phyloP scores from a whole-genome alignment of 2,113 vertebrate genomes.

The Gasterosteus aculeatus region DNA sequence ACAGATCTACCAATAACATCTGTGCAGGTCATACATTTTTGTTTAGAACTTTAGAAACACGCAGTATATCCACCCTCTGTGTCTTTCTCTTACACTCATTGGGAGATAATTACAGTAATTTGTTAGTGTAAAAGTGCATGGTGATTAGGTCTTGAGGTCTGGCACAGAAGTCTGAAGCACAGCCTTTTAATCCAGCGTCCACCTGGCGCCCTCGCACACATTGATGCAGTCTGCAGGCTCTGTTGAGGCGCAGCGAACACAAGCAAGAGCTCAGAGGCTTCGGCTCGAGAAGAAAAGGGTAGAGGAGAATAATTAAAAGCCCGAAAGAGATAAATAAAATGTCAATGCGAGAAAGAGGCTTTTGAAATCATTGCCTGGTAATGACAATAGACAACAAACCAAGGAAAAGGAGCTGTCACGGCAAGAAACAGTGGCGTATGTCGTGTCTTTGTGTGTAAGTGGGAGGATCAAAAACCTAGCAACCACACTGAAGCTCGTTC shows the following conservation, averaged over 20 bases:
- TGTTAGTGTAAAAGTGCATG: slow-evolving; percentile 35
- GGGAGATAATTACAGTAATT: slow-evolving; percentile 39
- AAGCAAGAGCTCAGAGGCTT: background rate
- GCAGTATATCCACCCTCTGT: slow-evolving; percentile 16
- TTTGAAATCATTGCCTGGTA: background rate
- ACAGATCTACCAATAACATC: no score
- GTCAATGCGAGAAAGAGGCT: background rate
- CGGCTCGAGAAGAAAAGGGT: slow-evolving; percentile 10
- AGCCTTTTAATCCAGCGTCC: slow-evolving; percentile 45
- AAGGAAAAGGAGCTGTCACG: background rate
- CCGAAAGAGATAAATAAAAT: background rate
- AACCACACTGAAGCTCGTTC: slow-evolving; percentile 66
- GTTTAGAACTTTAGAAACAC: background rate
- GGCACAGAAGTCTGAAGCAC: slow-evolving; percentile 45
- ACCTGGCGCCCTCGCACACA: slow-evolving; percentile 43
- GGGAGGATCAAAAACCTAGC: slow-evolving; percentile 25
- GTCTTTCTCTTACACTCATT: slow-evolving; percentile 14
- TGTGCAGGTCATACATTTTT: no score
- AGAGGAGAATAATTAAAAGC: background rate
- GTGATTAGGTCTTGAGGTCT: slow-evolving; percentile 44
- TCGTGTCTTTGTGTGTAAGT: slow-evolving; percentile 25
- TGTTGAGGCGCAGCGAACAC: slow-evolving; percentile 1
- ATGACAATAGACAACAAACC: slow-evolving; percentile 1
- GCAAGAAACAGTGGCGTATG: background rate
- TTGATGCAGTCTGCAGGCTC: slow-evolving; percentile 31